Conservation (phyloP, 2,113 vertebrate genomes). For the Syngnathus typhle region DNA sequence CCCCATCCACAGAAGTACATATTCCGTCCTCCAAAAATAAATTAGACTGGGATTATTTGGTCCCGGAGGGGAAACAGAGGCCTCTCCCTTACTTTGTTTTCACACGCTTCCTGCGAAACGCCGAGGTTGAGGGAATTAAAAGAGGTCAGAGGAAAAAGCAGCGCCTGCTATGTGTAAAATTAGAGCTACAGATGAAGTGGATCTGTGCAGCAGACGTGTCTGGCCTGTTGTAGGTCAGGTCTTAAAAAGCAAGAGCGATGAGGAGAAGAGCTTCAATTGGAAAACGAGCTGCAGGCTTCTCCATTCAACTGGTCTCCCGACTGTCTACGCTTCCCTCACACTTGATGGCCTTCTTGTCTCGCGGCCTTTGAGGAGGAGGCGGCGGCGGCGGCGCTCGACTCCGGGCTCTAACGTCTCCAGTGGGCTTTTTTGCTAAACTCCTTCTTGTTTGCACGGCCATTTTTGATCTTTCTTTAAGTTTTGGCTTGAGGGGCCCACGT, state of each 20-base stretch:
- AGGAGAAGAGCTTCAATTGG: conserved; percentile 30
- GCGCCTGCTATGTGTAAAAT: conserved; percentile 69
- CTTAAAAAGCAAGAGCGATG: conserved; percentile 29
- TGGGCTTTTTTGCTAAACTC: conserved; percentile 20
- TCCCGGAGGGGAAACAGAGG: conserved; percentile 69
- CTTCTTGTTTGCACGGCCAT: conserved; percentile 54
- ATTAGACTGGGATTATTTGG: conserved; percentile 79
- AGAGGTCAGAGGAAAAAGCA: conserved; percentile 71
- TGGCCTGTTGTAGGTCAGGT: conserved; percentile 50
- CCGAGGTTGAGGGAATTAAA: conserved; percentile 66
- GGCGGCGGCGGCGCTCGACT: conserved; percentile 33
- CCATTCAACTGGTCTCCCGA: conserved; percentile 43
- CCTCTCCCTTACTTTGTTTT: conserved; percentile 18
- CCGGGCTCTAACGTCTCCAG: conserved; percentile 39
- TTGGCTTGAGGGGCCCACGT: conserved; percentile 37
- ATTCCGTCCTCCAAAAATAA: conserved; percentile 77
- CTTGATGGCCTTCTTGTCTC: conserved; percentile 51
- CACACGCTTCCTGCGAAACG: conserved; percentile 21
- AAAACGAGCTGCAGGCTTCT: conserved; percentile 49
- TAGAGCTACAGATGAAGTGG: conserved; percentile 26
- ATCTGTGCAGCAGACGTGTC: conserved; percentile 42
- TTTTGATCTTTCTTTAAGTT: conserved; percentile 36
- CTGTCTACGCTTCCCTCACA: conserved; percentile 44
- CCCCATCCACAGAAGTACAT: conserved; percentile 73
- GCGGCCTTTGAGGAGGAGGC: conserved; percentile 52